Evolutionary conservation across 2,113 vertebrate species (phyloP).

Genomic region (Corythaixoides concolor): DNA sequence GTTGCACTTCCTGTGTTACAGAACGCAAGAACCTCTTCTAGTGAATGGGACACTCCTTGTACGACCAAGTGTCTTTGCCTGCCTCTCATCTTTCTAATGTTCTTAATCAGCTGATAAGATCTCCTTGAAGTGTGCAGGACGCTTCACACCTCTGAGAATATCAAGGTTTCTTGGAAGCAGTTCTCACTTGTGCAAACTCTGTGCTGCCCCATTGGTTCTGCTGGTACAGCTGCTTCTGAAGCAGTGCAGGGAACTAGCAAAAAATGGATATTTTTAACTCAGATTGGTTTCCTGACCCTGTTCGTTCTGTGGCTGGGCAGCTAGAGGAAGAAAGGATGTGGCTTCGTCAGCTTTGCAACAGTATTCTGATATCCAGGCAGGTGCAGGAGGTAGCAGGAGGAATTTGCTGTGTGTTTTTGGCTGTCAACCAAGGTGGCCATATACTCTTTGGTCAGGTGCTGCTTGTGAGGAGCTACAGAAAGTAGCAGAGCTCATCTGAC

Average conservation of each 20-base stretch:
- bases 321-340: not conserved
- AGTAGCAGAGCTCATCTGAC: rapidly evolving
- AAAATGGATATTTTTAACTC: not conserved
- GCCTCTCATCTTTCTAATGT: not conserved
- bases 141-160: not conserved
- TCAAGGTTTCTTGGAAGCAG: not conserved
- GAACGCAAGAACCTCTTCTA: not conserved
- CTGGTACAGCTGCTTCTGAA: not conserved
- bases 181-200: not conserved
- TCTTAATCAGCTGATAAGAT: not conserved
- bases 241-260: not conserved
- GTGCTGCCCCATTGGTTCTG: not conserved
- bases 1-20: not conserved
- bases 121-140: not conserved
- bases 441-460: not conserved
- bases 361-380: not conserved
- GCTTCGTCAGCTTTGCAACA: not conserved
- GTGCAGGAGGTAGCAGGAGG: not conserved
- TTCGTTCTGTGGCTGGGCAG: not conserved
- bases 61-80: not conserved
- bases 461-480: not conserved
- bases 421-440: not conserved
- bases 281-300: not conserved
- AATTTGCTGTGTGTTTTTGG: not conserved
- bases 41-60: not conserved